phyloP scores from a whole-genome alignment of 2,888 invertebrate genomes.

The Xestia sexstrigata region DNA sequence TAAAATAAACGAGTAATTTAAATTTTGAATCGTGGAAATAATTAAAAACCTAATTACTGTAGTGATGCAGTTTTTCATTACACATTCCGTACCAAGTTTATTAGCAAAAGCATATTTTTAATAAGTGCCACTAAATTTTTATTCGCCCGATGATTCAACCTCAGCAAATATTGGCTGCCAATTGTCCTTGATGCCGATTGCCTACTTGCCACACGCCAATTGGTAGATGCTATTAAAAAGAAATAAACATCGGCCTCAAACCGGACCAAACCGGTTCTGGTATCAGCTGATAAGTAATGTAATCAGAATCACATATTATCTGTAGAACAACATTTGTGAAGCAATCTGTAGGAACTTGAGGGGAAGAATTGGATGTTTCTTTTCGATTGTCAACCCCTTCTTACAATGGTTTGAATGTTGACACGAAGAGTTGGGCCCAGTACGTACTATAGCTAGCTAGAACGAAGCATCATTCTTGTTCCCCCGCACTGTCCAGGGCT shows the following conservation, averaged over 20 bases:
- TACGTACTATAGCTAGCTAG: background rate
- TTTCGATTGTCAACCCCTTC: background rate
- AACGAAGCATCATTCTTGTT: background rate
- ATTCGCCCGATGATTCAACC: slow-evolving; percentile 36
- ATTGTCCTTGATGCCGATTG: slow-evolving; percentile 55
- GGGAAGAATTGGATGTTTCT: background rate
- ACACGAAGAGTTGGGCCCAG: background rate
- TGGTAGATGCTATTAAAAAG: slow-evolving; percentile 61
- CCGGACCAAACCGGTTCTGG: slow-evolving; percentile 49
- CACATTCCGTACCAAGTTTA: background rate
- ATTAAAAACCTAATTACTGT: background rate
- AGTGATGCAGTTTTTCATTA: background rate
- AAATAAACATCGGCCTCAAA: slow-evolving; percentile 52
- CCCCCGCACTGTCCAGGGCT: background rate
- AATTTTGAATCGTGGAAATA: background rate
- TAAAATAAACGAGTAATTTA: background rate
- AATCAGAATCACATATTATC: slow-evolving; percentile 62
- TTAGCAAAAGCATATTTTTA: background rate
- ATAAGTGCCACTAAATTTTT: slow-evolving; percentile 9
- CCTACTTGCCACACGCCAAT: slow-evolving; percentile 56
- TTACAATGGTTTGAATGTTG: background rate
- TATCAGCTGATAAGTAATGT: slow-evolving; percentile 60
- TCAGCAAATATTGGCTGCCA: slow-evolving; percentile 47
- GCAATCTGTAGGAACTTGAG: slow-evolving; percentile 14
- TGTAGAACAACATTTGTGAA: slow-evolving; percentile 37